Base-by-base conservation (phyloP, 2,797 vertebrate species). In the Tarsius wallacei region DNA sequence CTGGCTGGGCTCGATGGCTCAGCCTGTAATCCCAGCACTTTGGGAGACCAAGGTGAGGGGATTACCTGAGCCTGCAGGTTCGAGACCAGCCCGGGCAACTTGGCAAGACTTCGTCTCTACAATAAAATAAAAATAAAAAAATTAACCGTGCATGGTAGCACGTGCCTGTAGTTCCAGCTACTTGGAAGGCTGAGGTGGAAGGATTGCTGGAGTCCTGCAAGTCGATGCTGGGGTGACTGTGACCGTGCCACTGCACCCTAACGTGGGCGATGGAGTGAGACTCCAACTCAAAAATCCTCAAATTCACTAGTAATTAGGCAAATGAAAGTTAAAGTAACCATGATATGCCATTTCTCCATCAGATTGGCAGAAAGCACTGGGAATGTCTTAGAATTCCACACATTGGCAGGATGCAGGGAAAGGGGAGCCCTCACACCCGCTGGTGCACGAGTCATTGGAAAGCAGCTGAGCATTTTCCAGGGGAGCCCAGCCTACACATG, bases 401-500 rank as follows among this genome's bases (percentile, higher is more conserved):
- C 5, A 28, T 31, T 19, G 5, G 7, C 2, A 55, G 33, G 73
- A 42, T 49, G 13, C 26, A 17, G 36, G 51, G 61, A 68, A 28
- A 26, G 2, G 11, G 22, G 26, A 70, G 21, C 36, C 26, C 24
- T 16, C 17, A 17, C 28, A 9, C 0, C 68, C 3, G 12, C 88
- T n/a, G 71, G 33, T 21, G 10, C 71, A 11, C 16, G 15, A 6
- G 7, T 26, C 14, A 2, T 13, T 11, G 14, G 28, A 33, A 12
- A 21, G 57, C 16, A 1, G 47, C 26, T 0, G 0, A 36, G 85
- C 7, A 7, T 5, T 26, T 47, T 47, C 59, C 61, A 26, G 33
- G 3, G 19, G 28, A 15, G 21, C 47, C 59, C 36, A 14, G 5
- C 31, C 49, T 22, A 4, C 1, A 42, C 2, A 0, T 0, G 17